Base-by-base conservation (phyloP, 2,797 vertebrate genomes). In the Discoglossus pictus region DNA sequence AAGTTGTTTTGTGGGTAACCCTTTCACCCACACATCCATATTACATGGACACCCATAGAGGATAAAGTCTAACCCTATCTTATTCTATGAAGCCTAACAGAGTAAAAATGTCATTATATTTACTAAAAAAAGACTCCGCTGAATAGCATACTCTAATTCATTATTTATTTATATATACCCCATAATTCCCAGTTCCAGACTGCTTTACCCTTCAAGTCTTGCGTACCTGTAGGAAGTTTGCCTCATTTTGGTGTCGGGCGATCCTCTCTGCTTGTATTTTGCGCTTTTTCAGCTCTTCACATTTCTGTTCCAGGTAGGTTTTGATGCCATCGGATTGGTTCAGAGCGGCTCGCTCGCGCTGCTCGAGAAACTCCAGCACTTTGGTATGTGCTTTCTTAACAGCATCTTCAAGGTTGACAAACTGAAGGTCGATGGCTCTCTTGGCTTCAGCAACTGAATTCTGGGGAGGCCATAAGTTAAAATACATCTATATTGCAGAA, bases 211-310 rank as follows among this genome's bases (percentile, higher is more conserved):
- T n/a, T n/a, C n/a, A n/a, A n/a, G 20, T 15, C 10, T 36, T 12
- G 6, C 0, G 2, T 75, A 88, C 93, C 89, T 94, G 91, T 23
- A 94, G 68, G 74, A 94, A 95, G 47, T 92, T 85, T 12, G 90
- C 80, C 0, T 86, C 84, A 12, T 86, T 92, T 46, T 88, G 87
- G 74, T 86, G 83, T 31, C 75, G 83, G 0, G 76, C 84, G 13
- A 92, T 76, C 56, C 86, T 88, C 76, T 93, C 88, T 74, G 90
- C 74, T 65, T 84, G 86, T 0, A 61, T 76, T 75, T 84, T 89
- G 1, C 76, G 87, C 80, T 89, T 92, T 84, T 89, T 88, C 66
- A 91, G 84, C 60, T 90, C 85, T 0, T 71, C 34, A 38, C 79
- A 81, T 72, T 86, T 85, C 59, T 91, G 86, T 76, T 93, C 87